Percentiles rank a stretch among this genome's conserved stretches.
Conservation (phyloP, 1,140 invertebrate genomes). For the Hyles vespertilio region DNA sequence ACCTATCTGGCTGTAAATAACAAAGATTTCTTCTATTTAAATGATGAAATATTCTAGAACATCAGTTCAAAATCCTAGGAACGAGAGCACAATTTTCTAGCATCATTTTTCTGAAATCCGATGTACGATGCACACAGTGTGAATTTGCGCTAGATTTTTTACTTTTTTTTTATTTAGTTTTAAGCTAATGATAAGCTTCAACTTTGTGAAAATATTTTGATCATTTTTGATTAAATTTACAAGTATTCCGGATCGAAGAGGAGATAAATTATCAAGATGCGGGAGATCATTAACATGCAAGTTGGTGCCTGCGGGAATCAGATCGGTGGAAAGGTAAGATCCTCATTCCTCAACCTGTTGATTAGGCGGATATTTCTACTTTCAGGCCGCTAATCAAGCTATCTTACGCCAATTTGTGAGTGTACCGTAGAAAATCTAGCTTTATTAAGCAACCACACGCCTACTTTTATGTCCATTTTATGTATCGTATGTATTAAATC, state of each 20-base stretch:
- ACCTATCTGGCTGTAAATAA: too few relatives aligned
- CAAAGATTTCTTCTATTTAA: slow-evolving; percentile 4
- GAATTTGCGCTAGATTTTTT: slow-evolving; percentile 45
- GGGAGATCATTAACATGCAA: slow-evolving; percentile 66
- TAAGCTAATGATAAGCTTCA: slow-evolving; percentile 68
- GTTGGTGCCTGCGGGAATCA: slow-evolving; percentile 64
- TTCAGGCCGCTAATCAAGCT: neutral
- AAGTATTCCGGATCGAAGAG: slow-evolving; percentile 36
- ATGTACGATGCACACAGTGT: slow-evolving; percentile 57
- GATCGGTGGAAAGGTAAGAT: slow-evolving; percentile 60
- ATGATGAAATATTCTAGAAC: slow-evolving; percentile 35
- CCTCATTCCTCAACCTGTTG: neutral
- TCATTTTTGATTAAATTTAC: slow-evolving; percentile 56
- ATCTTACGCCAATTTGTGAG: too few relatives aligned
- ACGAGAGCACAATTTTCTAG: slow-evolving; percentile 7
- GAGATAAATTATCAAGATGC: slow-evolving; percentile 67
- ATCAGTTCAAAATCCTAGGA: slow-evolving; percentile 26
- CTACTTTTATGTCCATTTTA: too few relatives aligned
- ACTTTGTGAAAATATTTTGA: slow-evolving; percentile 39
- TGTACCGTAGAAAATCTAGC: too few relatives aligned
- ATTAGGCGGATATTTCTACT: neutral
- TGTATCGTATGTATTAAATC: too few relatives aligned
- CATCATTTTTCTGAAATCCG: slow-evolving; percentile 58
- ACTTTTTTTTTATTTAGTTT: slow-evolving; percentile 50
- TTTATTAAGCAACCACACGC: too few relatives aligned